These are phyloP conservation scores for Ancistrus triradiatus DNA, from an alignment of 2,113 vertebrate genomes.

Conservation along the genomic window DNA sequence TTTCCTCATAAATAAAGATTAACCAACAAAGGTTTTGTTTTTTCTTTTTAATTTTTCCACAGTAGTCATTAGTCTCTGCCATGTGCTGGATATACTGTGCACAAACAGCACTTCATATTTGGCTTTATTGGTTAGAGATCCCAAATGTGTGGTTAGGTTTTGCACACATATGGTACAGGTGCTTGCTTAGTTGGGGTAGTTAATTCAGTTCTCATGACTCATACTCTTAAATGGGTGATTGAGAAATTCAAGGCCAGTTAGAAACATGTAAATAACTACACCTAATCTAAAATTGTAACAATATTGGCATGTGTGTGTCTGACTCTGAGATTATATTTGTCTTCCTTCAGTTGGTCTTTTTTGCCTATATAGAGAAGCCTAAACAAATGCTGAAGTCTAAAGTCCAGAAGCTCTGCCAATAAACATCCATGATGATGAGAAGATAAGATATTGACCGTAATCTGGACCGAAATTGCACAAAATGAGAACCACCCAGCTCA, in stretches of 20 bases:
- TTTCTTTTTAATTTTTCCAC: conserved; percentile 50
- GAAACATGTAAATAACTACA: too few species aligned
- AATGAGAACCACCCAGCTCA: conserved; percentile 35
- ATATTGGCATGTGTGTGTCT: too few species aligned
- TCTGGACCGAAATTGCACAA: conserved; percentile 56
- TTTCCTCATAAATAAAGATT: conserved; percentile 47
- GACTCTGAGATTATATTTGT: too few species aligned
- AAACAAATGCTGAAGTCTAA: too few species aligned
- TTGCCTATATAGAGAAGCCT: too few species aligned
- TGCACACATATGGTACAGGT: conserved; percentile 16
- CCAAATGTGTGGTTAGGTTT: conserved; percentile 4
- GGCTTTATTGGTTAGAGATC: conserved; percentile 16
- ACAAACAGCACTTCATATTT: conserved; percentile 15
- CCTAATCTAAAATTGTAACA: too few species aligned
- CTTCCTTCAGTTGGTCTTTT: too few species aligned
- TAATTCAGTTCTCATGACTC: too few species aligned
- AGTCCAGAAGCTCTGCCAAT: conserved; percentile 36
- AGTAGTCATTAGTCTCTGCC: conserved; percentile 5
- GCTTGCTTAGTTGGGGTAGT: background rate
- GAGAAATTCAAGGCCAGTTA: too few species aligned
- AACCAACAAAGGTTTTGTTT: conserved; percentile 39
- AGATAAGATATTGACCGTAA: conserved; percentile 50
- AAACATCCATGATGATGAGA: conserved; percentile 59
- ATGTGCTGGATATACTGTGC: conserved; percentile 12
- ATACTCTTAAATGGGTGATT: too few species aligned